A percentile compares a stretch with the other conserved stretches of the same genome.
These are phyloP conservation scores for Cryptus armator DNA, from an alignment of 2,888 invertebrate genomes.

Conservation along the genomic window DNA sequence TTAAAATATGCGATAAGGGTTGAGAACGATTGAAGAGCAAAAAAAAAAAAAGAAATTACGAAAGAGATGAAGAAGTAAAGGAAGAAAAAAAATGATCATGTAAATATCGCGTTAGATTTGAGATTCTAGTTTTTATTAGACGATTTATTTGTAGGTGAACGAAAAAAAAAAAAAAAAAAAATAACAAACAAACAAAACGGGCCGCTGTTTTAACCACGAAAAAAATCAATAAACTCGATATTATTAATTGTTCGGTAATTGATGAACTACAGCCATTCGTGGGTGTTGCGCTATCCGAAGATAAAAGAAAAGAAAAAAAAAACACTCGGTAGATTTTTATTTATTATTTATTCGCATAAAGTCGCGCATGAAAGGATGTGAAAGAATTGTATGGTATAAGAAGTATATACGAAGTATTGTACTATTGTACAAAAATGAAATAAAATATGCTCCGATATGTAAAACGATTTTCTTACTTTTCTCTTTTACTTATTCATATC, in stretches of 20 bases:
- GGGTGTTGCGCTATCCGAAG: conserved; percentile 68
- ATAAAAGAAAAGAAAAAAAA: conserved; percentile 58
- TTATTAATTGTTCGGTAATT: conserved; percentile 63
- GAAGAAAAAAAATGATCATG: conserved; percentile 72
- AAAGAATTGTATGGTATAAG: conserved; percentile 75
- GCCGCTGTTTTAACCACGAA: conserved; percentile 72
- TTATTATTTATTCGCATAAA: conserved; percentile 84
- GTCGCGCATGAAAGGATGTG: conserved; percentile 76
- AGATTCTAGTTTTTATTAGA: conserved; percentile 72
- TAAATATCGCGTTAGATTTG: conserved; percentile 77
- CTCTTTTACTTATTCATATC: not conserved
- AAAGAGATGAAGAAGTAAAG: conserved; percentile 17
- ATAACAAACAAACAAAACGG: conserved; percentile 65
- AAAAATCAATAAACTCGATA: conserved; percentile 56
- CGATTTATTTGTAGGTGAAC: conserved; percentile 70
- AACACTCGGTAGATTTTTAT: conserved; percentile 76
- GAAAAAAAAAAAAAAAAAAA: conserved; percentile 40
- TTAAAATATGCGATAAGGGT: conserved; percentile 41
- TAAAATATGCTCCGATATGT: conserved; percentile 73
- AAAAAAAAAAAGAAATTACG: conserved; percentile 1
- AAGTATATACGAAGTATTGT: conserved; percentile 76
- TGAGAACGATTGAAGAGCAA: conserved; percentile 13
- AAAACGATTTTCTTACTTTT: conserved; percentile 27
- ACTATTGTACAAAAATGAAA: conserved; percentile 81
- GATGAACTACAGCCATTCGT: conserved; percentile 67